Conservation (phyloP, 1,140 invertebrate species). For the Zophobas morio region DNA sequence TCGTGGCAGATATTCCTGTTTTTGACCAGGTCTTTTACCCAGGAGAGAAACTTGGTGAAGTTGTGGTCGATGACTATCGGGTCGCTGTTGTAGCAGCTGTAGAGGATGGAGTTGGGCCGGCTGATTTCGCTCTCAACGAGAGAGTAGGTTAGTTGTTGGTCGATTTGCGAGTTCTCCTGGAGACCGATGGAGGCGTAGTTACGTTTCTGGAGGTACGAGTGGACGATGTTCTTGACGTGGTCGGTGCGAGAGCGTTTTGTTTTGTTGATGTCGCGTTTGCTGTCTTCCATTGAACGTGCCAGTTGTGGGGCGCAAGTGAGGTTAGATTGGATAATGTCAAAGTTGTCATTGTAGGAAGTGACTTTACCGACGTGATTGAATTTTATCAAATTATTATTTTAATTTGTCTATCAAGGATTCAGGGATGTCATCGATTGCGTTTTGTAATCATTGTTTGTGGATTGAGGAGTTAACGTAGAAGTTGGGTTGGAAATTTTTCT, state of each 20-base stretch:
- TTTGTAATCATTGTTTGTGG: too few species aligned
- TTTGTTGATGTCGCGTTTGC: conserved; percentile 53
- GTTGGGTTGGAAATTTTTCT: too few species aligned
- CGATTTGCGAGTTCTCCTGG: conserved; percentile 44
- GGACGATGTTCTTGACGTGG: conserved; percentile 58
- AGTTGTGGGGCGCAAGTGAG: background rate
- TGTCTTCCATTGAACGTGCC: conserved; percentile 38
- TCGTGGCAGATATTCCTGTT: conserved; percentile 58
- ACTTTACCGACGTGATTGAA: background rate
- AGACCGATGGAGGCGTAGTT: conserved; percentile 57
- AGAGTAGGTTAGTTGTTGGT: conserved; percentile 46
- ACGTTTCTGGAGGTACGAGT: conserved; percentile 62
- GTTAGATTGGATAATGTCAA: background rate
- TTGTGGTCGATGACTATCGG: conserved; percentile 62
- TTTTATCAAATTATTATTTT: too few species aligned
- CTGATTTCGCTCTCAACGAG: conserved; percentile 58
- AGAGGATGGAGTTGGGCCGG: conserved; percentile 62
- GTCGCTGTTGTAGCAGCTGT: conserved; percentile 63
- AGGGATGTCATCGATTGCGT: too few species aligned
- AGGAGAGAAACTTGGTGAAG: conserved; percentile 62
- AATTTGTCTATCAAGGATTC: too few species aligned
- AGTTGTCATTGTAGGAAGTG: conserved; percentile 3
- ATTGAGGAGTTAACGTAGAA: too few species aligned
- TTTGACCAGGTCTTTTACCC: conserved; percentile 61
- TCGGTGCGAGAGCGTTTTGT: conserved; percentile 59